Evolutionary conservation across 2,113 vertebrate species (phyloP).

Genomic region (Zosterops pallidus): DNA sequence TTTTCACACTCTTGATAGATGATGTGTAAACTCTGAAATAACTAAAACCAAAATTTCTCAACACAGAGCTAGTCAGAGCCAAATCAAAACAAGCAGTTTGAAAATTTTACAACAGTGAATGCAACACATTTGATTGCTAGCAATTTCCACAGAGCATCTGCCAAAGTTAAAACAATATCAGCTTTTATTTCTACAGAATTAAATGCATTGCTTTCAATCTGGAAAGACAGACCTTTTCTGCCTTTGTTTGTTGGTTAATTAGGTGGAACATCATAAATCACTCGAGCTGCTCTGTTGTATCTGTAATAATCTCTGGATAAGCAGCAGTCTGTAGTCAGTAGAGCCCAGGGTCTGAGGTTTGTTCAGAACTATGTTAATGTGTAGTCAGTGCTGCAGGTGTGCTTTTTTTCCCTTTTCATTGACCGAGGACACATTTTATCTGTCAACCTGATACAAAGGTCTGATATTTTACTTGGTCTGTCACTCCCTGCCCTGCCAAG

Average conservation of each 20-base stretch:
- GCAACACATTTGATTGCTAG: neutral
- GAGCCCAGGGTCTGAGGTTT: neutral
- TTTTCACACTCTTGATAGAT: constrained; percentile 17
- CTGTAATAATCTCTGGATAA: constrained; percentile 34
- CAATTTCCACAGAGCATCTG: constrained; percentile 42
- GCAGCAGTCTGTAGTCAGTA: neutral
- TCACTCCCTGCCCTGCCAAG: neutral
- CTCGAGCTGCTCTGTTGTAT: neutral
- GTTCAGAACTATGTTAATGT: neutral
- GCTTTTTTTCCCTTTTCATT: neutral
- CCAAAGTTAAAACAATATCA: constrained; percentile 47
- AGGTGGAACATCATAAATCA: constrained; percentile 52
- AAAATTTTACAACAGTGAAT: constrained; percentile 1
- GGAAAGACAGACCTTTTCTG: constrained; percentile 33
- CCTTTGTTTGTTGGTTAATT: constrained; percentile 55
- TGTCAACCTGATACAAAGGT: neutral
- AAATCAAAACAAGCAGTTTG: constrained; percentile 47
- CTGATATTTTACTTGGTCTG: neutral
- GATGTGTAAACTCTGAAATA: constrained; percentile 27
- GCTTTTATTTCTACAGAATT: constrained; percentile 33
- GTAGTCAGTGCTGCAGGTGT: neutral
- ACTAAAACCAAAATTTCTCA: neutral
- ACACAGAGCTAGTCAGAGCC: neutral
- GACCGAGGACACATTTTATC: neutral
- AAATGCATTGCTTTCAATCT: neutral